These are phyloP conservation scores for Otus scops DNA, from an alignment of 2,797 vertebrate species.

Conservation along the genomic window DNA sequence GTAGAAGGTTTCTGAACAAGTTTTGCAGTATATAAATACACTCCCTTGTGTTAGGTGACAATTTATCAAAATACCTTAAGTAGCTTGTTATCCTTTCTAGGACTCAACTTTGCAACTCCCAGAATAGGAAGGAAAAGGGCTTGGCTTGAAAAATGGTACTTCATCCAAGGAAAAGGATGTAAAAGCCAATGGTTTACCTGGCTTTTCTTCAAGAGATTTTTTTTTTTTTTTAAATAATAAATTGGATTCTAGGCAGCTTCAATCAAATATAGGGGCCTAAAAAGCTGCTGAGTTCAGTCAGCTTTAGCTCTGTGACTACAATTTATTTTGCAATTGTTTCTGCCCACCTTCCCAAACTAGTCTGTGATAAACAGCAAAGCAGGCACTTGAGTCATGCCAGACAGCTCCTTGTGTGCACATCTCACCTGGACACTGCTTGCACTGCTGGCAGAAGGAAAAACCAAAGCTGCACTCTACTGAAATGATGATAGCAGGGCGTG, in stretches of 20 bases:
- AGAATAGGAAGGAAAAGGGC: not conserved
- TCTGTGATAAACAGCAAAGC: not conserved
- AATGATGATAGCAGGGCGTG: rapidly evolving
- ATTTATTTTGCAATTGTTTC: not conserved
- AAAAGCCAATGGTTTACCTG: not conserved
- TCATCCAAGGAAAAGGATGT: not conserved
- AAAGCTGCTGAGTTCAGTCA: rapidly evolving
- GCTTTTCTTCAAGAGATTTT: not conserved
- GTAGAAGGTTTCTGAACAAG: not conserved
- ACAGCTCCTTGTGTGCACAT: rapidly evolving
- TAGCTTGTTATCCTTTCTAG: not conserved
- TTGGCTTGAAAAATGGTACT: not conserved
- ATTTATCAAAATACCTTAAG: not conserved
- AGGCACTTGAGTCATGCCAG: not conserved
- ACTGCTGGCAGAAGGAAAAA: not conserved
- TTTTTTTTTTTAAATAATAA: too few relatives aligned
- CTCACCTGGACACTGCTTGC: not conserved
- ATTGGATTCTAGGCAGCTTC: not conserved
- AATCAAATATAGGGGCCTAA: not conserved
- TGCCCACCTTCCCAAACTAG: not conserved
- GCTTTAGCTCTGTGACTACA: not conserved
- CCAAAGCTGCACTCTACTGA: not conserved
- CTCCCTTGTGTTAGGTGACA: not conserved
- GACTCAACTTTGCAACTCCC: not conserved
- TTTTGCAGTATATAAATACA: not conserved